phyloP scores from a whole-genome alignment of 2,888 invertebrate genomes.

The Byasa hedistus region DNA sequence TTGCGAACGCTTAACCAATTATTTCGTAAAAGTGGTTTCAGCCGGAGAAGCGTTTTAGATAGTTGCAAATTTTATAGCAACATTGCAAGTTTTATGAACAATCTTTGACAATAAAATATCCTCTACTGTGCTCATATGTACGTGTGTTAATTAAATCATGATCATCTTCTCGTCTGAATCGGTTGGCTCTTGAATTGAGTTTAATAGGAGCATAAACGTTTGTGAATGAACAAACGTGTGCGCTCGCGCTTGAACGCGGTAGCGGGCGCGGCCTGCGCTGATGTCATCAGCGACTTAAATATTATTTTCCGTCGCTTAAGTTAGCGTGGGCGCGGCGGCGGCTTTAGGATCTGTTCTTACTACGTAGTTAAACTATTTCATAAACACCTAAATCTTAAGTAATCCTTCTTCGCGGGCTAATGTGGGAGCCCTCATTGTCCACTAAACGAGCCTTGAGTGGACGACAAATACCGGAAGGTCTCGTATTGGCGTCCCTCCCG shows the following conservation, averaged over 20 bases:
- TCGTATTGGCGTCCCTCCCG: no score
- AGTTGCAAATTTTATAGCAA: no score
- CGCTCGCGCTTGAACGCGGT: constrained; percentile 56
- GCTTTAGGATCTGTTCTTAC: constrained; percentile 55
- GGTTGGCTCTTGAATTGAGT: background rate
- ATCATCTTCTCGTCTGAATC: no score
- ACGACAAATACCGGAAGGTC: no score
- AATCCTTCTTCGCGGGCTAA: no score
- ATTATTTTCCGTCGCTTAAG: constrained; percentile 70
- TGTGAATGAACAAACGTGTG: constrained; percentile 42
- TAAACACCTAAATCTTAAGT: background rate
- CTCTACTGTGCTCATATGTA: background rate
- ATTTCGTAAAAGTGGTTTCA: no score
- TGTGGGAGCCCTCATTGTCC: no score
- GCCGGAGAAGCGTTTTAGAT: no score
- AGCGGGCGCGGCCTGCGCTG: constrained; percentile 70
- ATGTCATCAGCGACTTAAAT: constrained; percentile 76
- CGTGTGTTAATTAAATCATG: no score
- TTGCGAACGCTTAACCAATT: no score
- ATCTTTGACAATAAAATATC: background rate
- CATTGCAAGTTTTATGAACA: background rate
- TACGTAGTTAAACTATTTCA: constrained; percentile 32
- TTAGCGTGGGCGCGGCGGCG: constrained; percentile 65
- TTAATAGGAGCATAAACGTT: constrained; percentile 19
- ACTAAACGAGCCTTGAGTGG: no score